Percentiles rank a stretch among this genome's conserved stretches.
phyloP scores from a whole-genome alignment of 2,797 vertebrate genomes.

The Nyctibius grandis region DNA sequence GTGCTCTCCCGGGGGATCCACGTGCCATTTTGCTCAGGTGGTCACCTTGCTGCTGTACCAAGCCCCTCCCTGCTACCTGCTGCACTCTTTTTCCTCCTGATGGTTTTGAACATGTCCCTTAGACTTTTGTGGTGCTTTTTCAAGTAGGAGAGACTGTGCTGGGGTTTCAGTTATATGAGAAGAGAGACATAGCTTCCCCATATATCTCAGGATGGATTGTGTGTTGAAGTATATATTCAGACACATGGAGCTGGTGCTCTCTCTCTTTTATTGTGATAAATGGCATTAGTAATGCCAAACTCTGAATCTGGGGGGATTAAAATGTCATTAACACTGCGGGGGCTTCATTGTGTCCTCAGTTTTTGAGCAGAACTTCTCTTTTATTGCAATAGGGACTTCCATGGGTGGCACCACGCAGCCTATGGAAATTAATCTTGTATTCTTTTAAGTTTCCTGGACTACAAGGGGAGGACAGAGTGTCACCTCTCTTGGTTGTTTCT shows the following conservation, averaged over 20 bases:
- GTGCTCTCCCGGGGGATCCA: neutral
- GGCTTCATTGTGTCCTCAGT: neutral
- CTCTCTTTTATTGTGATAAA: constrained; percentile 33
- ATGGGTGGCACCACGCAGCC: neutral
- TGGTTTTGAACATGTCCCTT: neutral
- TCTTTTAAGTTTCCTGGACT: constrained; percentile 54
- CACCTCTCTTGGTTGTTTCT: neutral
- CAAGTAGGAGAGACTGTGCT: neutral
- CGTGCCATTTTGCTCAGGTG: neutral
- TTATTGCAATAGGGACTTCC: neutral
- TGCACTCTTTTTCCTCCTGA: neutral
- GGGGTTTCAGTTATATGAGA: neutral
- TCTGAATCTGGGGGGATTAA: neutral
- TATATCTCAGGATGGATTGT: neutral
- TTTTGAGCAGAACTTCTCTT: constrained; percentile 7
- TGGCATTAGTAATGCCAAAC: constrained; percentile 12
- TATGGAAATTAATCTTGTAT: constrained; percentile 51
- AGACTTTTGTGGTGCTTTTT: neutral
- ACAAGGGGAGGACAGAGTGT: constrained; percentile 24
- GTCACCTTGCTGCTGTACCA: neutral
- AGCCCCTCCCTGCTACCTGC: neutral
- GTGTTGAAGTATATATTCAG: neutral
- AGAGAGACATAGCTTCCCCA: neutral
- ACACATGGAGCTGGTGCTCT: neutral
- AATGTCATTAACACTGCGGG: neutral